Conservation (phyloP, 2,888 invertebrate genomes). For the Coenonympha arcania region DNA sequence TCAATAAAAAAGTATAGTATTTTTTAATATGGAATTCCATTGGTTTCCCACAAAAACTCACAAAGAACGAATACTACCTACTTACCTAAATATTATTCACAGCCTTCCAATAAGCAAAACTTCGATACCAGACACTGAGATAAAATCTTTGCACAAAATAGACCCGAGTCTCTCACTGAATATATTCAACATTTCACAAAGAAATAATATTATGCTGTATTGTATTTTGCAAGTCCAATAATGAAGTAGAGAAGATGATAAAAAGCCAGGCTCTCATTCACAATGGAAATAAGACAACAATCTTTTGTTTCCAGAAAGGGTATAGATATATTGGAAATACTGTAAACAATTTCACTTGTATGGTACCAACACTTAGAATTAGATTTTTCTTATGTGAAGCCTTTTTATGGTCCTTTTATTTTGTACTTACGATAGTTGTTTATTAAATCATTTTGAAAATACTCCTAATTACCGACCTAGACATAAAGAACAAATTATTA, state of each 20-base stretch:
- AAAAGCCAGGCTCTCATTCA: constrained; percentile 9
- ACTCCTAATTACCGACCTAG: too few species aligned
- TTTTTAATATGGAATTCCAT: too few species aligned
- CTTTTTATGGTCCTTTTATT: too few species aligned
- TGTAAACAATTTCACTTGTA: not conserved
- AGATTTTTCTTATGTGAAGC: not conserved
- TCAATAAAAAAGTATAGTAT: too few species aligned
- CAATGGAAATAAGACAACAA: constrained; percentile 2
- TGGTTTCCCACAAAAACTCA: too few species aligned
- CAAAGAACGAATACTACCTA: too few species aligned
- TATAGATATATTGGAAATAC: not conserved
- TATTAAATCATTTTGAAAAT: too few species aligned
- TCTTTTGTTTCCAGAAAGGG: not conserved
- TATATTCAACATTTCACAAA: constrained; percentile 3
- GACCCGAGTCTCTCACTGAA: constrained; percentile 1
- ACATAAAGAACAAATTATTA: too few species aligned
- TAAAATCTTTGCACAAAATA: constrained; percentile 6
- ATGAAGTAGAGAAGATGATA: constrained; percentile 9
- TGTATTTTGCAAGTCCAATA: constrained; percentile 9
- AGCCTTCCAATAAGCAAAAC: not conserved
- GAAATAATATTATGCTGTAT: constrained; percentile 8
- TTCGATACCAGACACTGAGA: not conserved
- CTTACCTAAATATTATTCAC: too few species aligned
- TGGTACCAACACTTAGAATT: not conserved
- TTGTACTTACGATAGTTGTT: too few species aligned